phyloP scores from a whole-genome alignment of 1,140 invertebrate species.

The Acromyrmex echinatior region DNA sequence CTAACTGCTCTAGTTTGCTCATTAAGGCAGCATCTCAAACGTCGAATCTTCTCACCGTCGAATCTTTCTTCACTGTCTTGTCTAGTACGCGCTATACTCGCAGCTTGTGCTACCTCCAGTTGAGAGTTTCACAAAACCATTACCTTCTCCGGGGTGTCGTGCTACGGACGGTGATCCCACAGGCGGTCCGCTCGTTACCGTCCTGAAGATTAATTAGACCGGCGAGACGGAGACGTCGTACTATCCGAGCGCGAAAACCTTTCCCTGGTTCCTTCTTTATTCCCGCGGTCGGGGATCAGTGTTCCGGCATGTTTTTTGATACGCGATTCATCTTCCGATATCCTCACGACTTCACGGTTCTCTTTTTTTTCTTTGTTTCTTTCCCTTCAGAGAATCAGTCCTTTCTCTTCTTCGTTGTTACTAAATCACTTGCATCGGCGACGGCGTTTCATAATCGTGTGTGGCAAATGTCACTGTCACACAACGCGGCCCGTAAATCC shows the following conservation, averaged over 20 bases:
- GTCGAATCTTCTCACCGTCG: conserved; percentile 12
- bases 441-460: conserved; percentile 65
- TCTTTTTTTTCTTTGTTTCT: neutral
- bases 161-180: neutral
- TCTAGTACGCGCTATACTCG: neutral
- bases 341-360: neutral
- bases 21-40: conserved; percentile 53
- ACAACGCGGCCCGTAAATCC: conserved; percentile 56
- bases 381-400: neutral
- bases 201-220: conserved; percentile 66
- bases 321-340: conserved; percentile 54
- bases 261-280: conserved; percentile 49
- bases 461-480: conserved; percentile 52
- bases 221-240: neutral
- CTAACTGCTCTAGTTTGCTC: conserved; percentile 14
- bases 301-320: conserved; percentile 55
- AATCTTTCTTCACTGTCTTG: neutral
- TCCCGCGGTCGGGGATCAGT: conserved; percentile 15
- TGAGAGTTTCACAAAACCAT: conserved; percentile 23
- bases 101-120: conserved; percentile 14
- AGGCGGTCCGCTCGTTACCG: conserved; percentile 38
- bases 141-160: neutral
- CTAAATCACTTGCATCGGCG: conserved; percentile 51
- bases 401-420: neutral
- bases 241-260: conserved; percentile 59